These are phyloP conservation scores for Andrena camellia DNA, from an alignment of 2,888 invertebrate species.

Conservation along the genomic window DNA sequence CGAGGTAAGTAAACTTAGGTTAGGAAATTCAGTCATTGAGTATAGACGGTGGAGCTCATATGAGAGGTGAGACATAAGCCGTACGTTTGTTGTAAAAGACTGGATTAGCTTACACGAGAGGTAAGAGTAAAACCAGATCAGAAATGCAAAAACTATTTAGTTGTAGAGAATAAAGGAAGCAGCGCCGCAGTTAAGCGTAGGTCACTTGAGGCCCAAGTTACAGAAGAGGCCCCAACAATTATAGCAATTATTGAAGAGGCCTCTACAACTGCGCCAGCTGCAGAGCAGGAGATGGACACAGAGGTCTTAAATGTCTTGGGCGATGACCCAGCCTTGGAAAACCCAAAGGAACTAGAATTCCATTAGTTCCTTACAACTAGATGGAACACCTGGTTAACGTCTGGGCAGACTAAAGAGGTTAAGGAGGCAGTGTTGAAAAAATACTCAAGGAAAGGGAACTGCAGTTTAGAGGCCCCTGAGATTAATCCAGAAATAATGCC, in stretches of 20 bases:
- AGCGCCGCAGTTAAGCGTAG: too few species aligned
- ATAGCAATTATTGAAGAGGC: too few species aligned
- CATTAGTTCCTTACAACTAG: constrained; percentile 45
- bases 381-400: constrained; percentile 42
- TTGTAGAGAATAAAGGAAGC: too few species aligned
- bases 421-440: constrained; percentile 40
- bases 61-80: background rate
- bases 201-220: too few species aligned
- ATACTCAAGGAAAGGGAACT: constrained; percentile 54
- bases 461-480: constrained; percentile 41
- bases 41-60: background rate
- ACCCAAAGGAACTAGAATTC: constrained; percentile 38
- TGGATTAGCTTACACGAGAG: background rate
- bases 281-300: constrained; percentile 16
- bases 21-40: background rate
- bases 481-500: constrained; percentile 46
- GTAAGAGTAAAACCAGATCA: background rate
- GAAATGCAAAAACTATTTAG: background rate
- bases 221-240: too few species aligned
- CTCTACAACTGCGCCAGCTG: too few species aligned
- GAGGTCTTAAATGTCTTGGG: constrained; percentile 48
- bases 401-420: constrained; percentile 37
- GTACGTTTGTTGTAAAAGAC: background rate
- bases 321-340: constrained; percentile 44
- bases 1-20: background rate